A percentile compares a stretch with the other conserved stretches of the same genome.
phyloP scores from a whole-genome alignment of 2,888 invertebrate species.

The Stenolophus ochropezus region DNA sequence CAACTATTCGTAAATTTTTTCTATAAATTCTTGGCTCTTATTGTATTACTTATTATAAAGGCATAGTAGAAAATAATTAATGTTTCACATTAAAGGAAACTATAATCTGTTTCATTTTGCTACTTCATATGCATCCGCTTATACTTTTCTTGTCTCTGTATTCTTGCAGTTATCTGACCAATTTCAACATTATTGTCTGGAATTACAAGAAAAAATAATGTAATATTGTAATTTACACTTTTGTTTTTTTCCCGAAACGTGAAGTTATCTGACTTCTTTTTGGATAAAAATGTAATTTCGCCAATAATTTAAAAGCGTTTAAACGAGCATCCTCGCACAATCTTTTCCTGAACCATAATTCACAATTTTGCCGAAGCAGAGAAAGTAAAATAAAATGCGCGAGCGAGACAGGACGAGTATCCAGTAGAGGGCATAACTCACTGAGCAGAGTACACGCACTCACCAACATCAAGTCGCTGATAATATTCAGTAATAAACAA shows the following conservation, averaged over 20 bases:
- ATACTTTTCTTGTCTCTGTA: too few species aligned
- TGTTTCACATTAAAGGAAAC: too few species aligned
- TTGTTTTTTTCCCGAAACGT: constrained; percentile 4
- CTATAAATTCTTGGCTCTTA: too few species aligned
- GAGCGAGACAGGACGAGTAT: background rate
- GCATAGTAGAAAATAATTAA: too few species aligned
- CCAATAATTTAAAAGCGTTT: constrained; percentile 24
- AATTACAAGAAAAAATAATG: too few species aligned
- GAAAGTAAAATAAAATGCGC: constrained; percentile 45
- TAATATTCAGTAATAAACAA: constrained; percentile 43
- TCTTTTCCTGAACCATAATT: constrained; percentile 40
- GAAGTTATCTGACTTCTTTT: constrained; percentile 10
- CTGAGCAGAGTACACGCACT: constrained; percentile 29
- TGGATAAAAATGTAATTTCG: constrained; percentile 7
- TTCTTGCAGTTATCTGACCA: too few species aligned
- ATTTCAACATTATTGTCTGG: too few species aligned
- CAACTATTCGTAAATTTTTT: too few species aligned
- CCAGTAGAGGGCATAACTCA: constrained; percentile 28
- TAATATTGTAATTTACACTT: background rate
- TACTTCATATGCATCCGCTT: too few species aligned
- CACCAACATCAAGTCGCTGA: constrained; percentile 14
- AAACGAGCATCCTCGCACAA: constrained; percentile 10
- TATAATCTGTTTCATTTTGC: too few species aligned
- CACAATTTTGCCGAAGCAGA: constrained; percentile 47
- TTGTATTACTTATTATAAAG: too few species aligned